Percentiles rank a stretch among this genome's conserved stretches.
Evolutionary conservation across 2,888 invertebrate genomes (phyloP).

Genomic region (Aromia moschata): DNA sequence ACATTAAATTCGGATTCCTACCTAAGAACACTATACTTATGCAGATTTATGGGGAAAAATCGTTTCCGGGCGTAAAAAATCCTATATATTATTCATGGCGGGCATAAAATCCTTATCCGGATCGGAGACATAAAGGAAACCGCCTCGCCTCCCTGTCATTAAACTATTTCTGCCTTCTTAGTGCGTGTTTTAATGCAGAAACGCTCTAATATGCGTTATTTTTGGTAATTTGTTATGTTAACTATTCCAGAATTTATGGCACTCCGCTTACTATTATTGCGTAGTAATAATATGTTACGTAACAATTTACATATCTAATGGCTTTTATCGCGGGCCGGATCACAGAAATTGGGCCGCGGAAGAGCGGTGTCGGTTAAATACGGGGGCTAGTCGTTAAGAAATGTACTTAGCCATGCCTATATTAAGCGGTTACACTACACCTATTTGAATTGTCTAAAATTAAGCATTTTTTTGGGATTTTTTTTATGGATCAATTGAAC

Average conservation of each 20-base stretch:
- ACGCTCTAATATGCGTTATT: conserved; percentile 39
- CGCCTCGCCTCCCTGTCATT: conserved; percentile 19
- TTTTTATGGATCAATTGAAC: no score
- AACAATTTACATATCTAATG: conserved; percentile 15
- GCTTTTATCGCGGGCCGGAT: background rate
- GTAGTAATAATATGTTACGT: background rate
- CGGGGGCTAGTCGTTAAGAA: no score
- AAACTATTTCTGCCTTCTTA: conserved; percentile 11
- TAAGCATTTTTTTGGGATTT: no score
- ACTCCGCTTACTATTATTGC: conserved; percentile 35
- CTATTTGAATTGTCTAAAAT: no score
- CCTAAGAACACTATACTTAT: no score
- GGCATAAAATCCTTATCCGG: no score
- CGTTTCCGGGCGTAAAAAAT: no score
- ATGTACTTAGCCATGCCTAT: no score
- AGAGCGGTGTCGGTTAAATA: conserved; percentile 2
- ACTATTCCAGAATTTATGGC: conserved; percentile 44
- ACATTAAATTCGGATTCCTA: no score
- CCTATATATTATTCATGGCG: no score
- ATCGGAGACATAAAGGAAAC: conserved; percentile 21
- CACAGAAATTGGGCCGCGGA: background rate
- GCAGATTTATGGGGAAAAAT: no score
- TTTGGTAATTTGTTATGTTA: conserved; percentile 45
- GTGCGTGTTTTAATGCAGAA: conserved; percentile 16
- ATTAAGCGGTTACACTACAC: no score